Base-by-base conservation (phyloP, 1,140 invertebrate genomes). In the Neodiprion pinetum region DNA sequence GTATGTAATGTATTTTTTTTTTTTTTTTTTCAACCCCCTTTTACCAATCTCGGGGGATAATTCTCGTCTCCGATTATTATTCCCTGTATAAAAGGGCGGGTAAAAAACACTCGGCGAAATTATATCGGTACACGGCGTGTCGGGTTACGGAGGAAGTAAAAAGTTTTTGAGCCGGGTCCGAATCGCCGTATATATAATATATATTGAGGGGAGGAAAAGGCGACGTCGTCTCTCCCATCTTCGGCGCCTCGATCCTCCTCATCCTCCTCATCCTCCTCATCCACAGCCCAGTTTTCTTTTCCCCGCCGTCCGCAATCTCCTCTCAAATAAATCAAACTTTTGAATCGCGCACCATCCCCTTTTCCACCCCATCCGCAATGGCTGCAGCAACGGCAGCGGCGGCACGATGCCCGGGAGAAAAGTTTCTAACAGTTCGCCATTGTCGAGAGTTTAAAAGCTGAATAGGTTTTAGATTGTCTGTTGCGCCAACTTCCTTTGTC, bases 251-350 rank as follows among this genome's bases (percentile, higher is more conserved):
- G 47, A 49, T 23, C n/a, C 8, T 21, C 17, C 17, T 21, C 17
- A 21, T 21, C 17, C 17, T 21, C 17, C 17, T 21, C 17, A 21
- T 21, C 17, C 17, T 21, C 17, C 17, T 21, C 17, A 21, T 21
- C 17, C 17, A 1, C 17, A 21, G 17, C 17, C 17, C 17, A 21
- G 17, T 50, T 73, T 71, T 72, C 74, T 79, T 76, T 76, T 76
- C 74, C 80, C 71, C 83, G 82, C 81, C 83, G 77, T 76, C 76
- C 81, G 80, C 82, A 88, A 88, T 88, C 85, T 88, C 77, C 83
- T 82, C 83, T 84, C 84, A 88, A 88, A 88, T 88, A 87, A 87
- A 88, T 88, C 87, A 88, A 87, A 88, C 87, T 87, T 88, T 87
- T 84, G 82, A 87, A 87, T 87, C 82, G 80, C 77, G 78, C 73